Base-by-base conservation (phyloP, 2,113 vertebrate genomes). In the Crypturellus undulatus region DNA sequence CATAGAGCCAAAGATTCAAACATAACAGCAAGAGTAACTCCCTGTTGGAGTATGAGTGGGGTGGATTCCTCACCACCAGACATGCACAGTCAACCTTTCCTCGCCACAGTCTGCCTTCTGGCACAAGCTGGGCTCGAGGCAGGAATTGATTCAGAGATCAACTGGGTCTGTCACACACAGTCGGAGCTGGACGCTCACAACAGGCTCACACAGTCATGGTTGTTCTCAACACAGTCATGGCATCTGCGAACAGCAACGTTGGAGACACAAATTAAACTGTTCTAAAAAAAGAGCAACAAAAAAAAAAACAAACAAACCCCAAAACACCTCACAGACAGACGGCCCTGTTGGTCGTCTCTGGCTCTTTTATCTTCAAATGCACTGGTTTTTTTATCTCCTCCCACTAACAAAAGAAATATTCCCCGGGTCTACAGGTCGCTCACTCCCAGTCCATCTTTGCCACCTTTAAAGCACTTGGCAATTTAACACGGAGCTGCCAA, bases 181-280 rank as follows among this genome's bases (percentile, higher is more conserved):
- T 25, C n/a, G 51, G 49, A 25, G 47, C 36, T 22, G 17, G 34
- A 38, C 30, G 47, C 36, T 51, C 51, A 12, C 22, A 32, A 69
- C 9, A 9, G 38, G 38, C 38, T 38, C 38, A 38, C 38, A 9
- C 38, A 38, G 38, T 38, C 38, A 38, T 30, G 16, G 59, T 36
- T 17, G 20, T 16, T 62, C 58, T 60, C 9, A 9, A 52, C 26
- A 17, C 1, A 0, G 20, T 30, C 0, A 0, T 2, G 30, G 73
- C 14, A 0, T 3, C 43, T 15, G 51, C 47, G 8, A 34, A 38
- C 21, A 58, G 32, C 19, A 4, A 21, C 18, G 16, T 40, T 5
- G 73, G 25, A 42, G 34, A 38, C 30, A 51, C 63, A 59, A 51
- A 51, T 4, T 9, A 67, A 36, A 20, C 47, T 47, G 20, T 47